A percentile compares a stretch with the other conserved stretches of the same genome.
Evolutionary conservation across 2,888 invertebrate genomes (phyloP).

Genomic region (Geophilus truncorum): DNA sequence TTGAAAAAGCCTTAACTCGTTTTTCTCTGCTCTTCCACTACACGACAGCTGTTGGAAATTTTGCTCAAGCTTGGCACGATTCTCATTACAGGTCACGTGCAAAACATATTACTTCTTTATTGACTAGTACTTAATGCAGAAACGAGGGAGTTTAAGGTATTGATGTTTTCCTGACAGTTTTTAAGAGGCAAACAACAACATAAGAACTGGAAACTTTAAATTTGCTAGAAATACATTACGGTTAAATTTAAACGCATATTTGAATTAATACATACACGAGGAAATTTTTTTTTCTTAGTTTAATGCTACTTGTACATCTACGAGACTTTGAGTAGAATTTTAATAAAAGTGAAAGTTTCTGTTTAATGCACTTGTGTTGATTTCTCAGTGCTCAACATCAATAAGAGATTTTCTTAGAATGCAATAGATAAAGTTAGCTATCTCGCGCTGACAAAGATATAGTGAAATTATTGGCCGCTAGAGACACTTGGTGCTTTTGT

Average conservation of each 20-base stretch:
- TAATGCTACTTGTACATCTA: background rate
- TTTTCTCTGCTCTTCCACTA: background rate
- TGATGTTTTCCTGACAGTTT: background rate
- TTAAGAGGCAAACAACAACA: too few species aligned
- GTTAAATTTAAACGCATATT: too few species aligned
- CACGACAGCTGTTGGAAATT: background rate
- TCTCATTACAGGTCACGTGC: constrained; percentile 20
- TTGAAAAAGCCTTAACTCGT: constrained; percentile 5
- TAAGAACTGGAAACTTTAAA: too few species aligned
- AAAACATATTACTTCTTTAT: constrained; percentile 20
- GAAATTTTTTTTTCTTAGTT: too few species aligned
- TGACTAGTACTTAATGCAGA: background rate
- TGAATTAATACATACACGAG: too few species aligned
- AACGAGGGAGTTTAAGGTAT: background rate
- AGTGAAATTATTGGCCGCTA: constrained; percentile 11
- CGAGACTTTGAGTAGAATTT: background rate
- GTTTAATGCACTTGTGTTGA: background rate
- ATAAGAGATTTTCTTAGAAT: constrained; percentile 5
- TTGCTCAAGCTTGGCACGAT: background rate
- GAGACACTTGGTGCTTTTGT: constrained; percentile 15
- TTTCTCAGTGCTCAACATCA: background rate
- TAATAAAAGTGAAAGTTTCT: background rate
- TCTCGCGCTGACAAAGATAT: constrained; percentile 9
- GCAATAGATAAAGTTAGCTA: constrained; percentile 20
- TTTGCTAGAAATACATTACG: too few species aligned